Evolutionary conservation across 1,140 invertebrate species (phyloP), one percentile per base, ranked within the genome.

Genomic region (Cryptotermes secundus): DNA sequence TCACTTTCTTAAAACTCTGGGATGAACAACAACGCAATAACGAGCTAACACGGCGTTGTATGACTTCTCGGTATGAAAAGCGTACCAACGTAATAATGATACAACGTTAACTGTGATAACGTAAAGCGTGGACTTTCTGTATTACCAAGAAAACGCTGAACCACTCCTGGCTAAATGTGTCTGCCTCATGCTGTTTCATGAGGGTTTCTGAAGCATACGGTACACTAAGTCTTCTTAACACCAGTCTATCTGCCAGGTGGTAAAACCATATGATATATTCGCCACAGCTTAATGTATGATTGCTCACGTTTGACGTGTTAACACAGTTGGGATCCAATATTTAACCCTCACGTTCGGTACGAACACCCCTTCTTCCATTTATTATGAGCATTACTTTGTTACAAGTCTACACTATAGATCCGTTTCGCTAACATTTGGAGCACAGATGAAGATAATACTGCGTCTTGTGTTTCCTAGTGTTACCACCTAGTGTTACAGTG

Each of bases 361-460:
- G 59, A 31, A 72, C 59, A n/a, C n/a, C 38, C 59, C 31, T 72
- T 72, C 26, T 72, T 72, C n/a, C 59, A 72, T 72, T 31, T 72
- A 72, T 72, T 72, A 72, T 4, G 31, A 31, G 1, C 26, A 72
- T 31, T 72, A 72, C 59, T 72, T 72, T 72, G 59, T 72, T 72
- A 72, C 59, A 72, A 16, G 9, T 2, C n/a, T 72, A 72, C n/a
- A n/a, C 59, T 72, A 31, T 72, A 59, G 53, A 59, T 72, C 59
- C 9, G 59, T 14, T n/a, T 72, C 10, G 59, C 59, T 31, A 72
- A 72, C 59, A 72, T 31, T 72, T 72, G 59, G 59, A 72, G 59
- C 26, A 72, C 59, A 72, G 59, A 72, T 72, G 59, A 72, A 72
- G 59, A 72, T 72, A 72, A 72, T 72, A 1, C n/a, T 72, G n/a